These are phyloP conservation scores for Vanessa cardui DNA, from an alignment of 2,888 invertebrate species.

Conservation along the genomic window DNA sequence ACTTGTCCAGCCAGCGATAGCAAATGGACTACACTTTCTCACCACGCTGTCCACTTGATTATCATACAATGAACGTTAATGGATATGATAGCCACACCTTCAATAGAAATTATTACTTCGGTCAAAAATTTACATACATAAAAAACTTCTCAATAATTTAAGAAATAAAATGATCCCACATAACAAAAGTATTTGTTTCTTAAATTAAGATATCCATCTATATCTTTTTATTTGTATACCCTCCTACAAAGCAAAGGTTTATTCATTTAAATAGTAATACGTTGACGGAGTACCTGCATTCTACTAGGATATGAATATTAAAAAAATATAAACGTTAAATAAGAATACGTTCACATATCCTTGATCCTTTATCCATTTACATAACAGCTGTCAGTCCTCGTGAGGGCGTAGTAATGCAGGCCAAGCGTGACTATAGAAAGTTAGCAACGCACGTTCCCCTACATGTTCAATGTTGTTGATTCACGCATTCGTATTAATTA, in stretches of 20 bases:
- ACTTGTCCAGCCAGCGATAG: slow-evolving; percentile 51
- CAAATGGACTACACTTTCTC: slow-evolving; percentile 64
- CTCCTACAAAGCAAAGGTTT: no score
- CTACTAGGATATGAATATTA: neutral
- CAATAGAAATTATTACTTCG: neutral
- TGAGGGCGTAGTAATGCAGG: slow-evolving; percentile 48
- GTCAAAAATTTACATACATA: neutral
- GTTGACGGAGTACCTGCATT: neutral
- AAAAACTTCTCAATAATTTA: no score
- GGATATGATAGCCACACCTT: slow-evolving; percentile 44
- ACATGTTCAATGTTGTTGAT: slow-evolving; percentile 55
- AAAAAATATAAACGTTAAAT: neutral
- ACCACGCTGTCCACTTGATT: slow-evolving; percentile 47
- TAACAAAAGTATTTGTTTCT: no score
- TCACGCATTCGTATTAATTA: slow-evolving; percentile 60
- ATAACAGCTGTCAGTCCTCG: slow-evolving; percentile 52
- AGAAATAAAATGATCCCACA: no score
- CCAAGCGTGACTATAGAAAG: slow-evolving; percentile 64
- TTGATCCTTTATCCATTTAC: slow-evolving; percentile 33
- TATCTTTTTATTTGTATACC: no score
- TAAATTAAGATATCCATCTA: no score
- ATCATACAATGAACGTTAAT: slow-evolving; percentile 70
- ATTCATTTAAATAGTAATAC: no score
- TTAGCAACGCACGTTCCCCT: slow-evolving; percentile 53
- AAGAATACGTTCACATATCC: slow-evolving; percentile 20